Evolutionary conservation across 2,888 invertebrate genomes (phyloP).

Genomic region (Euzophera pinguis): DNA sequence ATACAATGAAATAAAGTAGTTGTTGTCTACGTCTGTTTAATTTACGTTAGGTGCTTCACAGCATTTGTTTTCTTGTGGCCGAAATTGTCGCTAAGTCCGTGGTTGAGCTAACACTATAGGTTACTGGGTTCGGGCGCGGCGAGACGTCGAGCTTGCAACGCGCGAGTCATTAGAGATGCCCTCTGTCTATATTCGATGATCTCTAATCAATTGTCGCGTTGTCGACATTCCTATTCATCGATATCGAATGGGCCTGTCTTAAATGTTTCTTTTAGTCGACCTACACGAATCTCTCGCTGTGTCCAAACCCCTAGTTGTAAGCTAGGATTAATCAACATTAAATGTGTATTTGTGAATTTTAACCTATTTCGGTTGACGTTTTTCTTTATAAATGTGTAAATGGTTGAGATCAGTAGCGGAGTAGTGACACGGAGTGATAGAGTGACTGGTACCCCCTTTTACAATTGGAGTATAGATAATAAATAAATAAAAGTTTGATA

Average conservation of each 20-base stretch:
- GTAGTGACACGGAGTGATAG: conserved; percentile 75
- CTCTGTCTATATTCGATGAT: conserved; percentile 36
- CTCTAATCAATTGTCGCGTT: conserved; percentile 34
- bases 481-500: conserved; percentile 73
- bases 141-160: conserved; percentile 35
- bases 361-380: conserved; percentile 75
- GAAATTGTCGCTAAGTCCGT: conserved; percentile 60
- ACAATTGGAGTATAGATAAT: conserved; percentile 78
- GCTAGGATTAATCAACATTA: conserved; percentile 73
- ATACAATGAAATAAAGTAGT: conserved; percentile 31
- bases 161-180: conserved; percentile 36
- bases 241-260: conserved; percentile 24
- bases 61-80: conserved; percentile 63
- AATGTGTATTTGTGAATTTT: conserved; percentile 79
- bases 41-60: conserved; percentile 54
- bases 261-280: conserved; percentile 27
- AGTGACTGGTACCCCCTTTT: conserved; percentile 75
- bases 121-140: conserved; percentile 41
- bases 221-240: conserved; percentile 21
- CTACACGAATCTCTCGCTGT: conserved; percentile 37
- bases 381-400: conserved; percentile 76
- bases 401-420: conserved; percentile 71
- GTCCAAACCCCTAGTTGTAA: conserved; percentile 55
- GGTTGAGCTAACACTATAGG: conserved; percentile 50
- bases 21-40: conserved; percentile 38